phyloP scores from a whole-genome alignment of 2,888 invertebrate species.

The Therioaphis trifolii region DNA sequence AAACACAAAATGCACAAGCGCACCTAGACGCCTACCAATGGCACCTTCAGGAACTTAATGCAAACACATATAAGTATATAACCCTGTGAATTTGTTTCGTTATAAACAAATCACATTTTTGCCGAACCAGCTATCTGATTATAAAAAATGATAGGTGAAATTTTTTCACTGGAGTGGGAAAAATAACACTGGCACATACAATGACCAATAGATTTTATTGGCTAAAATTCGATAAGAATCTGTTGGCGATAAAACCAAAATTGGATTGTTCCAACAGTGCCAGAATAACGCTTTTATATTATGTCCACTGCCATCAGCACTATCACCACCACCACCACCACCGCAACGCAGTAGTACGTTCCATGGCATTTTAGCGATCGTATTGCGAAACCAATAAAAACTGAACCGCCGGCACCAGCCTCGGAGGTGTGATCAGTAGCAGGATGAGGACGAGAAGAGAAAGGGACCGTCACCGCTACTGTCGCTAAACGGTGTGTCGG shows the following conservation, averaged over 20 bases:
- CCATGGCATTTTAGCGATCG: slow-evolving; percentile 31
- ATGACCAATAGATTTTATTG: slow-evolving; percentile 14
- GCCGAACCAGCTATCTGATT: too few species aligned
- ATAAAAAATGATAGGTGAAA: too few species aligned
- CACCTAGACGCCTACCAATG: not conserved
- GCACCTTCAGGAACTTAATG: not conserved
- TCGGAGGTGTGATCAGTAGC: not conserved
- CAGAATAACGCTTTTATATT: slow-evolving; percentile 13
- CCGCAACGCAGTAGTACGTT: not conserved
- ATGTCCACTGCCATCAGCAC: not conserved
- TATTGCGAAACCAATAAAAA: slow-evolving; percentile 55
- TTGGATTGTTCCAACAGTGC: not conserved
- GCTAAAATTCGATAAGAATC: not conserved
- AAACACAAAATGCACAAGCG: not conserved
- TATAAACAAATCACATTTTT: too few species aligned
- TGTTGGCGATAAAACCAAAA: slow-evolving; percentile 15
- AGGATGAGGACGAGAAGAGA: not conserved
- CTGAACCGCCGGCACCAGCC: not conserved
- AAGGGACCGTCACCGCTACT: not conserved
- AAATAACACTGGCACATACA: not conserved
- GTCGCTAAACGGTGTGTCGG: not conserved
- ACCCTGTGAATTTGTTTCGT: too few species aligned
- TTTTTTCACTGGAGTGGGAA: too few species aligned
- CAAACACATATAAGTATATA: too few species aligned
- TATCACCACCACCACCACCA: not conserved